Base-by-base conservation (phyloP, 2,113 vertebrate species). In the Dromaius novaehollandiae region DNA sequence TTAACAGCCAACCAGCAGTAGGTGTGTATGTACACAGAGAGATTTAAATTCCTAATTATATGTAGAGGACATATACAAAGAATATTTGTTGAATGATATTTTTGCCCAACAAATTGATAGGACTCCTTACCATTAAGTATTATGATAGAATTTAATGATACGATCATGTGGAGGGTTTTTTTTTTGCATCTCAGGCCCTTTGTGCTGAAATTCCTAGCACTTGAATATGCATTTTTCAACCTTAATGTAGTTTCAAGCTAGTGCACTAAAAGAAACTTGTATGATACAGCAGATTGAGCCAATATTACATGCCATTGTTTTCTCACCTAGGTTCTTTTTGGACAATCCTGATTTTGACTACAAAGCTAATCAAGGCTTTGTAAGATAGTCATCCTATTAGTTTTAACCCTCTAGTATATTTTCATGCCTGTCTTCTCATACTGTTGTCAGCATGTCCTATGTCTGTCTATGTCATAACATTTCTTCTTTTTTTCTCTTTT, bases 1-100 rank as follows among this genome's bases (percentile, higher is more conserved):
- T 3, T 70, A 80, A 32, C 24, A 69, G 7, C 6, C 28, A 92
- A 19, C 5, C 21, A 83, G 53, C 13, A 88, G 4, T 24, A 89
- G 17, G 8, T 3, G 2, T 69, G 18, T 70, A 8, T 36, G n/a
- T 1, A 6, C 3, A n/a, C 0, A 77, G 7, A 55, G 8, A 94
- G 22, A 90, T 90, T 93, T 81, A 83, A 51, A 6, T 50, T 46
- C 6, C 19, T 90, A 85, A 94, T 93, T 86, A 81, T 4, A 78
- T 21, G 70, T 12, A 53, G 7, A 65, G 44, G 13, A 85, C 85
- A 36, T 5, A 0, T 16, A 51, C 51, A 16, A 91, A 76, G 18
- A 91, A 50, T 86, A 82, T 40, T 92, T 92, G 21, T 81, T 50
- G 18, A 90, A 71, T 40, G 21, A 2, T 84, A 60, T 83, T 90